Evolutionary conservation across 2,888 invertebrate species (phyloP), one percentile per base, ranked within the genome.

Genomic region (Ichneumoninae sp.): DNA sequence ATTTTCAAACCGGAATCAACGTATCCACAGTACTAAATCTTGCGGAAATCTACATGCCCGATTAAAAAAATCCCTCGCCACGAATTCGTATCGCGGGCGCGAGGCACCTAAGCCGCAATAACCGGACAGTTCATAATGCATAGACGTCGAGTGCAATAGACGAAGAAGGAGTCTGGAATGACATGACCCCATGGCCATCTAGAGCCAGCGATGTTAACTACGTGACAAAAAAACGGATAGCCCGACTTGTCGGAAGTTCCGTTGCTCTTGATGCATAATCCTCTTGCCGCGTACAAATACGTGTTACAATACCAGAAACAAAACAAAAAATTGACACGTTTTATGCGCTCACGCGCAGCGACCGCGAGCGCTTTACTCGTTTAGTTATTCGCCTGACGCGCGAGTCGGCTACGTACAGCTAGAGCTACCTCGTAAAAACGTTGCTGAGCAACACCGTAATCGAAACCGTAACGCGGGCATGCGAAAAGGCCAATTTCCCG

Each of bases 181-280:
- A 86, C 87, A 87, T 89, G 91, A 91, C 89, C 90, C 89, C 90
- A 85, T 90, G 91, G 44, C 91, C 91, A 91, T 92, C 90, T 90
- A 89, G 71, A 91, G 90, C 63, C 88, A 91, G 76, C 83, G 80
- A 82, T 90, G 77, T 81, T 13, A 68, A 77, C 73, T 83, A 92
- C 90, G 91, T 90, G 92, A 92, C 87, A 88, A 89, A 90, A 90
- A 91, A 92, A 88, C 91, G 92, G 91, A 92, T 91, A 89, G 83
- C 85, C 84, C 44, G 44, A 47, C 88, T 81, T 88, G 92, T 90
- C 92, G 91, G 92, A 92, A 92, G 90, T 92, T 89, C 88, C 83
- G 89, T 89, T 91, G 91, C 88, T 90, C 89, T 80, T 87, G 87
- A 89, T 91, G 86, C 75, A 82, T 36, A 69, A 44, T 71, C 40